phyloP scores from a whole-genome alignment of 1,140 invertebrate species.

The Luehdorfia chinensis region DNA sequence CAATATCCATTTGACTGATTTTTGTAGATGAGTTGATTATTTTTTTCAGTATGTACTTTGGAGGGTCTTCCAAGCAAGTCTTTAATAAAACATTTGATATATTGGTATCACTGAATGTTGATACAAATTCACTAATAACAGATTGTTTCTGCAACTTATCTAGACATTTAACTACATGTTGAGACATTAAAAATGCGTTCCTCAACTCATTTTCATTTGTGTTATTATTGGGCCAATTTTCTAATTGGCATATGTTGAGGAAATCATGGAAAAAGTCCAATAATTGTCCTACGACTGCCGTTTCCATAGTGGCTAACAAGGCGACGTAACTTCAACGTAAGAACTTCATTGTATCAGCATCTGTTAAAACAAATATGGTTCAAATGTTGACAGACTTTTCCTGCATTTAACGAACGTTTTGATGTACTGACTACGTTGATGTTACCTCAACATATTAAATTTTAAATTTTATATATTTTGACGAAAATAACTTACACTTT shows the following conservation, averaged over 20 bases:
- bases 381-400: slow-evolving; percentile 5
- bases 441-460: slow-evolving; percentile 31
- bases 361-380: slow-evolving; percentile 52
- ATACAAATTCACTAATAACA: slow-evolving; percentile 42
- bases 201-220: slow-evolving; percentile 61
- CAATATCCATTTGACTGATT: slow-evolving; percentile 37
- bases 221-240: slow-evolving; percentile 61
- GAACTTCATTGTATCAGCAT: slow-evolving; percentile 43
- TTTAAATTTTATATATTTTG: slow-evolving; percentile 7
- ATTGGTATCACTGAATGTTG: slow-evolving; percentile 27
- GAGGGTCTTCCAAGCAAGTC: slow-evolving; percentile 46
- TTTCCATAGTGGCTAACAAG: slow-evolving; percentile 34
- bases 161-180: slow-evolving; percentile 71
- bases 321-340: slow-evolving; percentile 51
- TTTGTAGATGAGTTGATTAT: slow-evolving; percentile 48
- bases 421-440: slow-evolving; percentile 31
- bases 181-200: slow-evolving; percentile 68
- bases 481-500: slow-evolving; percentile 97
- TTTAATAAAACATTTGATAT: slow-evolving; percentile 34
- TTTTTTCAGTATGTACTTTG: slow-evolving; percentile 58
- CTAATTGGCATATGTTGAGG: slow-evolving; percentile 61
- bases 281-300: slow-evolving; percentile 47
- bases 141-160: slow-evolving; percentile 49
- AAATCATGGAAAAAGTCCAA: slow-evolving; percentile 70
- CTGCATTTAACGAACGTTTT: neutral